Evolutionary conservation across 2,888 invertebrate species (phyloP).

Genomic region (Bombyx huttoni): DNA sequence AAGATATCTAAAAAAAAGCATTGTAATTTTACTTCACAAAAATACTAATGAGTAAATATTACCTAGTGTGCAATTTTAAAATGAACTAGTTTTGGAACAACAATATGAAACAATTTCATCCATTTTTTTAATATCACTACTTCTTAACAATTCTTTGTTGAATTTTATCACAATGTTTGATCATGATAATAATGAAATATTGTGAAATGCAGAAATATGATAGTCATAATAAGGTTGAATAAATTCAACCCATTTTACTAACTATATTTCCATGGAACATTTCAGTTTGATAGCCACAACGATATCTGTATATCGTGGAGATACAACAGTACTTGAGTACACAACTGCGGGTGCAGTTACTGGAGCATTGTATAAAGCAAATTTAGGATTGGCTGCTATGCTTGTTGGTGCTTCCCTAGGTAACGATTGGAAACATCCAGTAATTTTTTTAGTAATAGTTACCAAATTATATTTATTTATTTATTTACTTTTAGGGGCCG

Average conservation of each 20-base stretch:
- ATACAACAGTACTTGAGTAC: conserved; percentile 78
- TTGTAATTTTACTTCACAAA: no score
- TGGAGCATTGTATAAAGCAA: conserved; percentile 77
- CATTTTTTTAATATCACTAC: no score
- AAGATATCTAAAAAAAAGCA: no score
- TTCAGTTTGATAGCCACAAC: conserved; percentile 75
- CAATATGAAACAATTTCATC: no score
- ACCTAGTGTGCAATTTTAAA: no score
- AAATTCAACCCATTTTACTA: not conserved
- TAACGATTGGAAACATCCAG: conserved; percentile 17
- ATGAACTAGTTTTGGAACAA: no score
- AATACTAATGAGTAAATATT: no score
- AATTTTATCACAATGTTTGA: no score
- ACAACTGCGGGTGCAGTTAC: conserved; percentile 75
- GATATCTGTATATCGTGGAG: conserved; percentile 77
- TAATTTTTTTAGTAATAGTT: not conserved
- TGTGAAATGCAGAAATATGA: not conserved
- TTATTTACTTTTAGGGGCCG: conserved; percentile 53
- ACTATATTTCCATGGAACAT: conserved; percentile 16
- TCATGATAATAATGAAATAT: no score
- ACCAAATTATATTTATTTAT: not conserved
- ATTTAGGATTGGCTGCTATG: conserved; percentile 77
- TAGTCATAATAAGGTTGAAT: not conserved
- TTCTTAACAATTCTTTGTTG: no score
- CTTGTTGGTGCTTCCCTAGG: conserved; percentile 78